Evolutionary conservation across 2,113 vertebrate genomes (phyloP), one percentile per base, ranked within the genome.

Genomic region (Tiliqua scincoides): DNA sequence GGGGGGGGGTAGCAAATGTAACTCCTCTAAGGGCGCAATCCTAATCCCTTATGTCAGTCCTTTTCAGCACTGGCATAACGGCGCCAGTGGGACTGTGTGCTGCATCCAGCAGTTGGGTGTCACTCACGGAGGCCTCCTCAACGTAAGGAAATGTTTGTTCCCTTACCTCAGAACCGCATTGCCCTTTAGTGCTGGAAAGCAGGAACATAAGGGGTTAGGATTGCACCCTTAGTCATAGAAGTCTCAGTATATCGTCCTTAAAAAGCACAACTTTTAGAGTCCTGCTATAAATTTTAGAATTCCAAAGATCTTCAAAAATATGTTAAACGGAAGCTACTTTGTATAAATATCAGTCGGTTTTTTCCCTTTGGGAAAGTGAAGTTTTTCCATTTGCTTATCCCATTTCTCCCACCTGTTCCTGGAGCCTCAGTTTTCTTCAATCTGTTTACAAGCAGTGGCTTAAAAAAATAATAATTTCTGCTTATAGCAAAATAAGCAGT

Each of bases 351-450:
- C 90, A 90, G 85, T 75, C n/a, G 65, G 74, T 85, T 54, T 82
- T 91, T 91, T 89, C 91, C 90, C 83, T 21, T 79, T 79, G 48
- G 48, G 81, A 85, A 95, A 90, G 91, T 88, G 85, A 91, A 91
- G 85, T 91, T 94, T 95, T 95, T 94, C 92, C 94, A 95, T 95
- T 94, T 95, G 94, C 93, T 94, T 94, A 92, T 94, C 92, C 90
- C 88, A 89, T 91, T 95, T 95, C 43, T 84, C 93, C 94, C 95
- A 95, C 95, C 94, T 95, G 94, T 94, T 95, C 87, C 89, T 93
- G 83, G 87, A 92, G 91, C 89, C 93, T 94, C 77, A 90, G 76
- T 91, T 85, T 91, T 90, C 70, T 91, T 94, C 93, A 95, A 94
- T 92, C 91, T 94, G 94, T 93, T 94, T 94, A 91, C 0, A 0